Evolutionary conservation across 2,888 invertebrate species (phyloP).

Genomic region (Choristoneura rosaceana): DNA sequence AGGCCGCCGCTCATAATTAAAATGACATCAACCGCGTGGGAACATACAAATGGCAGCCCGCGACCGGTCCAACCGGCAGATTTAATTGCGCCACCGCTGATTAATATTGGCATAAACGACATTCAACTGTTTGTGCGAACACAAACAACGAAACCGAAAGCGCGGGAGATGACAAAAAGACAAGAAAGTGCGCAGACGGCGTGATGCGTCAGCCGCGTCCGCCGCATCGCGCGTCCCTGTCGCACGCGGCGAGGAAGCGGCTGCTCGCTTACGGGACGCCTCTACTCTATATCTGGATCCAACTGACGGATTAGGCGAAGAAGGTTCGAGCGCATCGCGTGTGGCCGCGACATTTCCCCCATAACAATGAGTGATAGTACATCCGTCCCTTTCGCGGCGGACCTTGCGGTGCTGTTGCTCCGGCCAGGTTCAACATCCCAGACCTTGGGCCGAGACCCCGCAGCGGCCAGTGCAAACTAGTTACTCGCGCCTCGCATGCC

Average conservation of each 20-base stretch:
- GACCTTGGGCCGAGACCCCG: slow-evolving; percentile 75
- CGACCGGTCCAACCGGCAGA: slow-evolving; percentile 75
- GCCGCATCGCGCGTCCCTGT: slow-evolving; percentile 56
- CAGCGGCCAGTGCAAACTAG: slow-evolving; percentile 75
- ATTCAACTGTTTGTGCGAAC: slow-evolving; percentile 59
- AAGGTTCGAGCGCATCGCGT: slow-evolving; percentile 68
- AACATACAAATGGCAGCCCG: slow-evolving; percentile 75
- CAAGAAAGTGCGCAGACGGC: slow-evolving; percentile 70
- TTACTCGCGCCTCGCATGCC: slow-evolving; percentile 56
- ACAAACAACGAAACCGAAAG: slow-evolving; percentile 73
- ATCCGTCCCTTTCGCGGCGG: slow-evolving; percentile 79
- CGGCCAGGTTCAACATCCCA: slow-evolving; percentile 84
- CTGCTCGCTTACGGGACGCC: slow-evolving; percentile 65
- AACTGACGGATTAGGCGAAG: slow-evolving; percentile 71
- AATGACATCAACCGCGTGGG: slow-evolving; percentile 84
- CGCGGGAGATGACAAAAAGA: slow-evolving; percentile 67
- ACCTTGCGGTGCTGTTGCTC: slow-evolving; percentile 78
- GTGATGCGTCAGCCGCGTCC: slow-evolving; percentile 80
- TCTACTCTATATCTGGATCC: slow-evolving; percentile 55
- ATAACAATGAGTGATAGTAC: slow-evolving; percentile 83
- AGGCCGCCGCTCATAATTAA: slow-evolving; percentile 77
- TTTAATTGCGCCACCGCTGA: slow-evolving; percentile 73
- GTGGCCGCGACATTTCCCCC: slow-evolving; percentile 80
- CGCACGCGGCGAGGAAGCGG: slow-evolving; percentile 70
- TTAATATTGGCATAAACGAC: slow-evolving; percentile 72